Percentiles rank a stretch among this genome's conserved stretches.
Evolutionary conservation across 2,797 vertebrate genomes (phyloP).

Genomic region (Sparus aurata): DNA sequence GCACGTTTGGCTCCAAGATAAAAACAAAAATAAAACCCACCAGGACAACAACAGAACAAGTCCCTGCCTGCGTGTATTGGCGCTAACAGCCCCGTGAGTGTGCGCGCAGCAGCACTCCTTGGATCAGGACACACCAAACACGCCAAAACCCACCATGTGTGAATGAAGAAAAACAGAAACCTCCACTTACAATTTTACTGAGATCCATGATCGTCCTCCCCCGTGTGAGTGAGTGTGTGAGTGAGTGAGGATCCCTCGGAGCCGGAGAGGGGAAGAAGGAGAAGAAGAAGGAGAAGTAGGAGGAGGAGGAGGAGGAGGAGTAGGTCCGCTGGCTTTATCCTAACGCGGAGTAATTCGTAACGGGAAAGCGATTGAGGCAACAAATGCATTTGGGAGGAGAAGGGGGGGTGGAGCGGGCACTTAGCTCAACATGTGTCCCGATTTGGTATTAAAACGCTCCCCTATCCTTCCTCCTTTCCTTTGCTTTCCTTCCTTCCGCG

Average conservation of each 20-base stretch:
- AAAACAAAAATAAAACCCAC: too few relatives aligned
- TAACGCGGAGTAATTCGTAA: slow-evolving; percentile 59
- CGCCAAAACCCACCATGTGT: slow-evolving; percentile 26
- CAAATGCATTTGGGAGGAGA: slow-evolving; percentile 68
- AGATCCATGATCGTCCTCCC: slow-evolving; percentile 80
- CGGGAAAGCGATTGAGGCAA: slow-evolving; percentile 68
- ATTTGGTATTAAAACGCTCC: slow-evolving; percentile 79
- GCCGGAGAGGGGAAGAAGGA: slow-evolving; percentile 17
- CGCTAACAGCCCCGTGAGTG: slow-evolving; percentile 28
- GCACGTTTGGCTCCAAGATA: slow-evolving; percentile 18
- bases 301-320: not conserved
- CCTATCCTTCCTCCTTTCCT: slow-evolving; percentile 51
- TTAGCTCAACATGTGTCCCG: slow-evolving; percentile 88
- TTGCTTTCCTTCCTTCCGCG: slow-evolving; percentile 46
- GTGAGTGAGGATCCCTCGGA: slow-evolving; percentile 26
- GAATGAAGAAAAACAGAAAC: not conserved
- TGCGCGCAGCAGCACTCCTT: slow-evolving; percentile 37
- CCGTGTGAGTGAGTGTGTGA: slow-evolving; percentile 1
- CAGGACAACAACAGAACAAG: slow-evolving; percentile 61
- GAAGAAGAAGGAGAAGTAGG: too few relatives aligned
- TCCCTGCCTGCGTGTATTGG: slow-evolving; percentile 39
- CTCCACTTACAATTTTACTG: slow-evolving; percentile 86
- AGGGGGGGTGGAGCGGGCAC: slow-evolving; percentile 70
- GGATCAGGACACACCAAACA: slow-evolving; percentile 44
- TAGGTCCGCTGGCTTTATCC: slow-evolving; percentile 53